Conservation (phyloP, 2,797 vertebrate genomes). For the Vireo griseus region DNA sequence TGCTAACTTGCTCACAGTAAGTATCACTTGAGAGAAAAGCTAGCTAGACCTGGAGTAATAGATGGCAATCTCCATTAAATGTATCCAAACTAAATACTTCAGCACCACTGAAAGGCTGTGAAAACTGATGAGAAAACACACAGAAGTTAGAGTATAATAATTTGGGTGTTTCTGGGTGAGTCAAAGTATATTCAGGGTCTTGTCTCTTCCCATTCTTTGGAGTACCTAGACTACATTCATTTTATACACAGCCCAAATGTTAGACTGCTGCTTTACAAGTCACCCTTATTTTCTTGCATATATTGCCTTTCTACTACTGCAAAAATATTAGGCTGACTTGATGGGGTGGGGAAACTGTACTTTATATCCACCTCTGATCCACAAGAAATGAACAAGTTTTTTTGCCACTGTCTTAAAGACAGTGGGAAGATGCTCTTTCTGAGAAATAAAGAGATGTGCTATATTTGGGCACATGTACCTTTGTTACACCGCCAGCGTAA, state of each 20-base stretch:
- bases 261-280: not conserved
- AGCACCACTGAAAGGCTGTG: not conserved
- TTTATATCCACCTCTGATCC: not conserved
- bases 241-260: not conserved
- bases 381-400: not conserved
- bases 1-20: not conserved
- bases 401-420: not conserved
- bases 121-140: not conserved
- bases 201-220: not conserved
- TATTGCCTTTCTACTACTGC: not conserved
- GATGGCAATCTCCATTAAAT: not conserved
- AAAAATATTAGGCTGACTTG: not conserved
- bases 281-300: not conserved
- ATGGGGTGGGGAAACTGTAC: not conserved
- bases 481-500: fast-evolving
- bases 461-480: not conserved
- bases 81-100: not conserved
- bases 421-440: fast-evolving
- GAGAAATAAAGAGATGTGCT: not conserved
- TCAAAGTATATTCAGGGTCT: not conserved
- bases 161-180: not conserved
- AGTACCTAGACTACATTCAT: not conserved
- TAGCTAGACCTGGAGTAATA: not conserved
- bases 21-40: constrained; percentile 33
- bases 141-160: not conserved